Base-by-base conservation (phyloP, 2,113 vertebrate genomes). In the Apus apus region DNA sequence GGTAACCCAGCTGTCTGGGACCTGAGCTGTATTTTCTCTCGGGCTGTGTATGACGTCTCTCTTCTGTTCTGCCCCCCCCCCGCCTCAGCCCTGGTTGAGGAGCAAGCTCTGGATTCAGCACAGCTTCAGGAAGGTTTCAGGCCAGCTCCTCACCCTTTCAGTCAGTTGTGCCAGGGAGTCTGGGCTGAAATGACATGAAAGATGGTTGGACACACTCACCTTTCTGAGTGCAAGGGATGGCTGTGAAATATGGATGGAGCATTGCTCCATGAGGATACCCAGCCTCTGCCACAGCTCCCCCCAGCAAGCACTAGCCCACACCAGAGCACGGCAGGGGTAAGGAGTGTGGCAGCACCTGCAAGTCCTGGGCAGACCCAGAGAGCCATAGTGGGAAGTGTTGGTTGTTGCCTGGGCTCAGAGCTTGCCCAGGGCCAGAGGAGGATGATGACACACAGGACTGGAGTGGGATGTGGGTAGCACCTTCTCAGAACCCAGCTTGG, bases 1-100 rank as follows among this genome's bases (percentile, higher is more conserved):
- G 73, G 93, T 74, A 96, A 94, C 87, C 66, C 87, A 91, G 84
- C 74, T 94, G 74, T 89, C 77, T 83, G 74, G 70, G 78, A 83
- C 40, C 54, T 48, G 62, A 0, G 36, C 78, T 85, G 66, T 67
- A 13, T 94, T 91, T 93, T 87, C 78, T 95, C 48, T 7, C 58
- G 83, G 71, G 56, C 70, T 91, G 29, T 5, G 13, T 18, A 40
- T 89, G 61, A 90, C 3, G 50, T 76, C 43, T 73, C 71, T 58
- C 29, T 29, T 84, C 85, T 83, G 46, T 64, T 73, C 71, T 93
- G 22, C 54, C 11, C 38, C 21, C 5, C 51, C 51, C 8, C 14
- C 27, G 8, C 53, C 13, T 19, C 9, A 4, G 21, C 30, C 34
- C 38, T 27, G 50, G 25, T 9, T 57, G 80, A 95, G 54, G 29